Evolutionary conservation across 2,888 invertebrate species (phyloP), one percentile per base, ranked within the genome.

Genomic region (Epistrophe eligans): DNA sequence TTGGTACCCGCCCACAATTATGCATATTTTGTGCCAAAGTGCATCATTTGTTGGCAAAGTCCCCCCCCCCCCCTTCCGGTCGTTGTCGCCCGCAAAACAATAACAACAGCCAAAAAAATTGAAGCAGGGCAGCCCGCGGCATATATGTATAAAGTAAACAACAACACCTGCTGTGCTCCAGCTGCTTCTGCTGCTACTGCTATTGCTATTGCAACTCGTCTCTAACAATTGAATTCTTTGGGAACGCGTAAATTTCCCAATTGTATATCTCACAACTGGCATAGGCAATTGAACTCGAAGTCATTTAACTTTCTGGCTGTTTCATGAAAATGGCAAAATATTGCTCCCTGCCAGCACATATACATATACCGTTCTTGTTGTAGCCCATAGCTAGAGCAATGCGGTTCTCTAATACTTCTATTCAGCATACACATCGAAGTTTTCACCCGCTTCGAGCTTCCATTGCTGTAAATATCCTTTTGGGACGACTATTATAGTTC

Each of bases 261-360:
- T 82, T 85, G 77, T 77, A 84, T 81, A 85, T 82, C 82, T 79
- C 82, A 82, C 85, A 81, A 82, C 73, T 73, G 77, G 77, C 73
- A 77, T 70, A 85, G 85, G 85, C 85, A 85, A 85, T 85, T 85
- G 85, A 85, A 85, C 85, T 82, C 77, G 64, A 77, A 85, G 85
- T 85, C 85, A 85, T 85, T 85, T 85, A 85, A 85, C 85, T 85
- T 77, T 77, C 73, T 70, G 85, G 73, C 58, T 73, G 77, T 43
- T 62, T 15, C 43, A 38, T 76, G 57, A 74, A 77, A 76, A 77
- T 84, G n/a, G 55, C 40, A 70, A 70, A 70, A 70, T 70, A 60
- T 35, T 35, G 72, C 52, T 24, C 55, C 70, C 50, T 40, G 70
- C 70, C 70, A 55, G 70, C 57, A n/a, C 13, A 52, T 19, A 48